Evolutionary conservation across 2,888 invertebrate species (phyloP).

Genomic region (Ceraclea dissimilis): DNA sequence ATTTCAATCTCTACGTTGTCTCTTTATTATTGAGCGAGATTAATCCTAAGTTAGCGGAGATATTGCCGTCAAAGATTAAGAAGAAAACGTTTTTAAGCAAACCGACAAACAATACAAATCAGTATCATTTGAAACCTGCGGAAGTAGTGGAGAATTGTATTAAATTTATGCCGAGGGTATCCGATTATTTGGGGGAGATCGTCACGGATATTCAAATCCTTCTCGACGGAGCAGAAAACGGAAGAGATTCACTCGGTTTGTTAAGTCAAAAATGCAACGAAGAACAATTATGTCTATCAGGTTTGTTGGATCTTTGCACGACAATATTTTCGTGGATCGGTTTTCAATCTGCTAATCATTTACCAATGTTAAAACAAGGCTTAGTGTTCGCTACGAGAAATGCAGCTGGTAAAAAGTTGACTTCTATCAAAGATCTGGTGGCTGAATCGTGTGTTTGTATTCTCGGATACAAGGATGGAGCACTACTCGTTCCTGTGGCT

Average conservation of each 20-base stretch:
- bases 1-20: slow-evolving; percentile 28
- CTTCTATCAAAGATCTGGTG: slow-evolving; percentile 32
- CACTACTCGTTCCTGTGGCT: slow-evolving; percentile 49
- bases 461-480: slow-evolving; percentile 41
- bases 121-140: slow-evolving; percentile 28
- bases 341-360: slow-evolving; percentile 33
- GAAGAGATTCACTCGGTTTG: slow-evolving; percentile 50
- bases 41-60: slow-evolving; percentile 46
- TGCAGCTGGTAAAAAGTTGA: slow-evolving; percentile 8
- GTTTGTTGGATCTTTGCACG: slow-evolving; percentile 36
- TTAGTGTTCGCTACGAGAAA: slow-evolving; percentile 19
- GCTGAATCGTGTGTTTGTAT: slow-evolving; percentile 33
- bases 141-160: slow-evolving; percentile 29
- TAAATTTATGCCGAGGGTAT: slow-evolving; percentile 40
- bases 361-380: slow-evolving; percentile 31
- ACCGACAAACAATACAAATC: neutral
- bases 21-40: slow-evolving; percentile 49
- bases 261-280: slow-evolving; percentile 45
- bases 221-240: slow-evolving; percentile 45
- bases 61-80: slow-evolving; percentile 31
- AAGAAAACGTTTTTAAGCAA: slow-evolving; percentile 7
- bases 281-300: slow-evolving; percentile 38
- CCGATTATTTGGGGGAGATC: slow-evolving; percentile 38
- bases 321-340: slow-evolving; percentile 48
- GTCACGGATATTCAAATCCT: slow-evolving; percentile 35